A percentile compares a stretch with the other conserved stretches of the same genome.
These are phyloP conservation scores for Heterocephalus glaber DNA, from an alignment of 2,113 vertebrate genomes.

Conservation along the genomic window DNA sequence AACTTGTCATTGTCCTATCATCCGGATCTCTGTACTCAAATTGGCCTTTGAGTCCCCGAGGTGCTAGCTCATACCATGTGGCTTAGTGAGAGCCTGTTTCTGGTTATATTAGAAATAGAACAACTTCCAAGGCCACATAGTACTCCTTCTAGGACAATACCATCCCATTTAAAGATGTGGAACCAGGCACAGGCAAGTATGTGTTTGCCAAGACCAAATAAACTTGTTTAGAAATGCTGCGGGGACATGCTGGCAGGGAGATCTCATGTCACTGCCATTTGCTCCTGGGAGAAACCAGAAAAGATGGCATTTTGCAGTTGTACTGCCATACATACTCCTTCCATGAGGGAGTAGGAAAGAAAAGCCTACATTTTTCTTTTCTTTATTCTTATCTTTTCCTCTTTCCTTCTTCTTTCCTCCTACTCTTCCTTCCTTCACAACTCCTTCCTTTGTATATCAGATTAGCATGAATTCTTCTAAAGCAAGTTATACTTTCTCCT, in stretches of 20 bases:
- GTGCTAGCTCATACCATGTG: neutral
- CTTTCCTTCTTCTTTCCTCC: neutral
- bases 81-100: neutral
- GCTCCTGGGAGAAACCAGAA: neutral
- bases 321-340: neutral
- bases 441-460: neutral
- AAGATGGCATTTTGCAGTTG: neutral
- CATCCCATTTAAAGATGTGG: neutral
- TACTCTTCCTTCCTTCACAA: neutral
- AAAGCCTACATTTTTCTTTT: neutral
- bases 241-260: rapidly evolving
- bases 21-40: neutral
- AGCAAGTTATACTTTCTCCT: neutral
- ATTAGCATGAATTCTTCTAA: neutral
- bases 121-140: neutral
- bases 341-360: neutral
- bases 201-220: neutral
- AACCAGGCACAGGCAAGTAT: neutral
- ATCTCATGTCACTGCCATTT: neutral
- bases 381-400: too few species aligned
- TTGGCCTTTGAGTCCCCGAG: neutral
- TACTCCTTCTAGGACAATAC: neutral
- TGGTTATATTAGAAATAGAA: neutral
- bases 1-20: neutral
- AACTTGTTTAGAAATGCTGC: neutral